Evolutionary conservation across 2,888 invertebrate genomes (phyloP).

Genomic region (Epirrhoe tristata): DNA sequence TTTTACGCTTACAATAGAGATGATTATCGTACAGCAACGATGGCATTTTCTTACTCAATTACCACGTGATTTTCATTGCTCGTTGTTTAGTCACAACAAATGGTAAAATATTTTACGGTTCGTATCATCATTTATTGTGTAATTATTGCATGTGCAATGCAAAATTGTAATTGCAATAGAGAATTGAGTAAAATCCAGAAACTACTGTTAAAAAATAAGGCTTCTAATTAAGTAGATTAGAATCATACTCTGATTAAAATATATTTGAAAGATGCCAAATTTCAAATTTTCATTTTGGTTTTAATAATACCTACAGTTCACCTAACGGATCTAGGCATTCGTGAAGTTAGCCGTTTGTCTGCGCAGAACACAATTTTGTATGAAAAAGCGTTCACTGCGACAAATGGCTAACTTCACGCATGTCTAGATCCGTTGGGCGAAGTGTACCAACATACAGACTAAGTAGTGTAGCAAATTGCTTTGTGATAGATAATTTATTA

Average conservation of each 20-base stretch:
- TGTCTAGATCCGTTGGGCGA: no score
- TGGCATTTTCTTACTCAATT: slow-evolving; percentile 37
- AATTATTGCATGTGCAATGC: slow-evolving; percentile 43
- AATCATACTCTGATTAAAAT: neutral
- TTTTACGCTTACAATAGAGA: slow-evolving; percentile 13
- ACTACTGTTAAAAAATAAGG: neutral
- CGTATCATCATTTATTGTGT: slow-evolving; percentile 24
- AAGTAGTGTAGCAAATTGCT: no score
- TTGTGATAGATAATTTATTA: neutral
- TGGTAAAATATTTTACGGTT: slow-evolving; percentile 29
- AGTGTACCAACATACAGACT: no score
- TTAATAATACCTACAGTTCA: neutral
- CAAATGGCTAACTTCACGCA: no score
- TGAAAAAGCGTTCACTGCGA: no score
- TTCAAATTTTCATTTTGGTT: no score
- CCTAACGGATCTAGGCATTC: no score
- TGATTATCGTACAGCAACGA: slow-evolving; percentile 7
- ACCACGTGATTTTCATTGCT: slow-evolving; percentile 33
- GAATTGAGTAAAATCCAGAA: neutral
- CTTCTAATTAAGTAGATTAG: neutral
- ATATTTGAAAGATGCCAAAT: neutral
- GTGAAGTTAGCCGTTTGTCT: no score
- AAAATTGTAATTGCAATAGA: slow-evolving; percentile 24
- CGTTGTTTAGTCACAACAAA: slow-evolving; percentile 28
- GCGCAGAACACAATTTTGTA: no score